Evolutionary conservation across 2,888 invertebrate genomes (phyloP).

Genomic region (Branchipolynoe longqiensis): DNA sequence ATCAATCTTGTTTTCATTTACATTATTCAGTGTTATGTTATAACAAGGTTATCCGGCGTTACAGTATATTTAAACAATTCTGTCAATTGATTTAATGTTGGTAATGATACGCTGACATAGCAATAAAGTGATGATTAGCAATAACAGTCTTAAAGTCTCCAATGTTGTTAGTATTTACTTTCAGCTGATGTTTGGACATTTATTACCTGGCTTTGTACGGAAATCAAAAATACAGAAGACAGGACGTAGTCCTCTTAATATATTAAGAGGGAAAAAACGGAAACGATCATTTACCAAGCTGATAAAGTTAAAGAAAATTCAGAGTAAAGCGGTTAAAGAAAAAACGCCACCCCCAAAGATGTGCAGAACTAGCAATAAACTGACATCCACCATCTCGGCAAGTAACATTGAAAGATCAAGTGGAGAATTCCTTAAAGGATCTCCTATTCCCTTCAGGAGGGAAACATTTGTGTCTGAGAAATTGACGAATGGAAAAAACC

Average conservation of each 20-base stretch:
- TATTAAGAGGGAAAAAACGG: neutral
- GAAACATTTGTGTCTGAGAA: neutral
- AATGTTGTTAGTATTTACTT: too few species aligned
- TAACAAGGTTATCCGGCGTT: too few species aligned
- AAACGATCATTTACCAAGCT: conserved; percentile 17
- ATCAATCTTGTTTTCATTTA: too few species aligned
- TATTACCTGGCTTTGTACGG: too few species aligned
- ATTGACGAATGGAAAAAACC: conserved; percentile 2
- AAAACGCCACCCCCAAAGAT: conserved; percentile 22
- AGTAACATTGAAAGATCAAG: too few species aligned
- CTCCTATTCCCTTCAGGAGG: neutral
- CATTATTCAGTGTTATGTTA: too few species aligned
- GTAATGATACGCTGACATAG: too few species aligned
- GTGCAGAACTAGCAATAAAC: conserved; percentile 24
- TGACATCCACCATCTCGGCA: neutral
- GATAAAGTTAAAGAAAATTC: neutral
- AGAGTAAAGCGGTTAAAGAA: neutral
- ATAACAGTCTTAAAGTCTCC: too few species aligned
- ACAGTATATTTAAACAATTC: too few species aligned
- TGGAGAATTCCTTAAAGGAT: neutral
- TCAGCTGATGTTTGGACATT: too few species aligned
- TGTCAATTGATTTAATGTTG: too few species aligned
- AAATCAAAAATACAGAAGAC: neutral
- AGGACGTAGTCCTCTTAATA: neutral
- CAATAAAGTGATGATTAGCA: too few species aligned